A percentile compares a stretch with the other conserved stretches of the same genome.
Conservation (phyloP, 2,113 vertebrate species). For the Monarcha castaneiventris region DNA sequence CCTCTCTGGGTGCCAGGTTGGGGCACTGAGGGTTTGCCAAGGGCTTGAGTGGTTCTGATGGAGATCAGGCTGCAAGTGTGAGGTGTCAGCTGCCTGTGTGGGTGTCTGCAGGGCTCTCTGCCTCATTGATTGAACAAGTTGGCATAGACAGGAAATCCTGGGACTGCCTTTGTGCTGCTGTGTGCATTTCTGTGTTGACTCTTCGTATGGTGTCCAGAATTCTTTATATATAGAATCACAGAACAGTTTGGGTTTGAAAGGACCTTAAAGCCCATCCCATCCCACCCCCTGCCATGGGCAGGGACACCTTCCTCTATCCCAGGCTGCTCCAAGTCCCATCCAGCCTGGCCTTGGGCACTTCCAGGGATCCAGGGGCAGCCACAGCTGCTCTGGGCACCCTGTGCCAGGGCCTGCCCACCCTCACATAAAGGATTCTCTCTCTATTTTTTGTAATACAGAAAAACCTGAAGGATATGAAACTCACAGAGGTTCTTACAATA, state of each 20-base stretch:
- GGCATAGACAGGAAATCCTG: background rate
- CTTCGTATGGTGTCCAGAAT: too few relatives aligned
- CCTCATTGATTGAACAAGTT: background rate
- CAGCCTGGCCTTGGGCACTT: background rate
- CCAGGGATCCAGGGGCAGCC: background rate
- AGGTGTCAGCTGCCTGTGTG: background rate
- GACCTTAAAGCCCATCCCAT: background rate
- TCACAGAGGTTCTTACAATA: background rate
- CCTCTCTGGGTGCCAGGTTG: background rate
- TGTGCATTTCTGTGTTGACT: background rate
- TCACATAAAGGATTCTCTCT: background rate
- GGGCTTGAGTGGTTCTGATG: background rate
- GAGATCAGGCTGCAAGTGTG: accelerated
- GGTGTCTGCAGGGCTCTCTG: background rate
- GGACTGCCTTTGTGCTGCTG: background rate
- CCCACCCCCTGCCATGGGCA: background rate
- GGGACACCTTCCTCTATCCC: background rate
- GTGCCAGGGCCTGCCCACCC: background rate
- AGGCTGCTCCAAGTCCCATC: background rate
- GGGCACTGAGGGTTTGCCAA: background rate
- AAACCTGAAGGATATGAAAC: background rate
- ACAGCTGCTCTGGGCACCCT: background rate
- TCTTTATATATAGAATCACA: background rate
- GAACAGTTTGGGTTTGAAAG: background rate
- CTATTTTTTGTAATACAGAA: background rate